Evolutionary conservation across 2,888 invertebrate species (phyloP).

Genomic region (Neoitamus cyanurus): DNA sequence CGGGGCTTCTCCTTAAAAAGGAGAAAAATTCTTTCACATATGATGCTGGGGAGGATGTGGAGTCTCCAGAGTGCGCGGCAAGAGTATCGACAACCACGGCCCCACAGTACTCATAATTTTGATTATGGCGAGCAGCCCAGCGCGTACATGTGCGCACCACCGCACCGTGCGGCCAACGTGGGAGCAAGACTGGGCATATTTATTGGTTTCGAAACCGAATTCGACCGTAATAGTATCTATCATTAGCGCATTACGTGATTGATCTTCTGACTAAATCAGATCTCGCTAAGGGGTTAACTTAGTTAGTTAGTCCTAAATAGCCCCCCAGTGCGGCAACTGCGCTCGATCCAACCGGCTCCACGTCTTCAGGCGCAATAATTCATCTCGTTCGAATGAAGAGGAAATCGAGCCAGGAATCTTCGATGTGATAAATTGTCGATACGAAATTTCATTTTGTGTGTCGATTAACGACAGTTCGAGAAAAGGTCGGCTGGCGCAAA

Average conservation of each 20-base stretch:
- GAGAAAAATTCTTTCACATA: slow-evolving; percentile 10
- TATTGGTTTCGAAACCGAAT: slow-evolving; percentile 56
- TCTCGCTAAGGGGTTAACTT: slow-evolving; percentile 54
- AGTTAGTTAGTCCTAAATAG: slow-evolving; percentile 51
- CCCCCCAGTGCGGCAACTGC: slow-evolving; percentile 51
- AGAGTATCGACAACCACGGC: slow-evolving; percentile 32
- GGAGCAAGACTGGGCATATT: slow-evolving; percentile 53
- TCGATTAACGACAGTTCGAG: background rate
- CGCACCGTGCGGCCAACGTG: background rate
- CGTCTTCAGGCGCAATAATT: slow-evolving; percentile 44
- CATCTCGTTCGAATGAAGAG: slow-evolving; percentile 25
- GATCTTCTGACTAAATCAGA: slow-evolving; percentile 53
- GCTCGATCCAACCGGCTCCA: slow-evolving; percentile 41
- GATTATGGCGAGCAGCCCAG: slow-evolving; percentile 24
- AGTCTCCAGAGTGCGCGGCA: slow-evolving; percentile 15
- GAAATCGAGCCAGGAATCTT: background rate
- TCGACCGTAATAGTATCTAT: slow-evolving; percentile 57
- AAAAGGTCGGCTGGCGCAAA: background rate
- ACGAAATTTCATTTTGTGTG: background rate
- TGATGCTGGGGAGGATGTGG: slow-evolving; percentile 13
- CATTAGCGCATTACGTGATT: slow-evolving; percentile 55
- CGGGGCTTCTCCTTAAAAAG: slow-evolving; percentile 36
- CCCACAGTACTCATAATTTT: slow-evolving; percentile 47
- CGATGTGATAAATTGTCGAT: background rate
- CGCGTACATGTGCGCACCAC: background rate